A percentile compares a stretch with the other conserved stretches of the same genome.
Conservation (phyloP, 2,797 vertebrate genomes). For the Enteromius paludinosus region DNA sequence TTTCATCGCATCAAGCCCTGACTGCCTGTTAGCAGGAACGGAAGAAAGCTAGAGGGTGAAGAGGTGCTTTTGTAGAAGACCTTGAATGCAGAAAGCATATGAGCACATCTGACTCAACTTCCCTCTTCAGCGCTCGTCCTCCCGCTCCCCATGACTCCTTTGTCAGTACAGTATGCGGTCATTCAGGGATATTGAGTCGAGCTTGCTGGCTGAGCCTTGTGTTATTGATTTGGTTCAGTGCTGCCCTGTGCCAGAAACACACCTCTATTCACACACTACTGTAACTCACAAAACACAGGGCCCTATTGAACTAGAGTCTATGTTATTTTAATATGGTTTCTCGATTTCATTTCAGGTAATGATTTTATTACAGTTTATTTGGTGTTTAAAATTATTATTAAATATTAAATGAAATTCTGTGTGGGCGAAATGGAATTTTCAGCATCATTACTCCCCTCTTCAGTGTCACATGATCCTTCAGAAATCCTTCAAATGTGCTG, state of each 20-base stretch:
- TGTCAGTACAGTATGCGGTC: conserved; percentile 17
- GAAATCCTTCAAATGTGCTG: not conserved
- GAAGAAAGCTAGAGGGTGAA: conserved; percentile 35
- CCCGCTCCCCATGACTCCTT: conserved; percentile 16
- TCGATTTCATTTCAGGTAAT: not conserved
- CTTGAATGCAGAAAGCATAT: conserved; percentile 47
- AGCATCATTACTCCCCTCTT: too few species aligned
- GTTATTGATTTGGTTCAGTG: conserved; percentile 38
- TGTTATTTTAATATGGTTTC: not conserved
- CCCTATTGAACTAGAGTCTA: not conserved
- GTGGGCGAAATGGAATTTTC: too few species aligned
- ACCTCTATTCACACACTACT: conserved; percentile 7
- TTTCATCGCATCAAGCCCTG: conserved; percentile 34
- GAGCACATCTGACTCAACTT: conserved; percentile 38
- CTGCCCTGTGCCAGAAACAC: conserved; percentile 13
- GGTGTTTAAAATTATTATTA: too few species aligned
- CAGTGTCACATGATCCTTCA: not conserved
- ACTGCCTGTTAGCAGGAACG: conserved; percentile 38
- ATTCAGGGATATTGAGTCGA: conserved; percentile 29
- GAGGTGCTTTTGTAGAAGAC: conserved; percentile 46
- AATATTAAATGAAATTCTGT: not conserved
- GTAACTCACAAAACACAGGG: not conserved
- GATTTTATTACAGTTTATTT: not conserved
- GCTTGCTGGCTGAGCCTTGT: conserved; percentile 18
- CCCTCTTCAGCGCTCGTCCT: conserved; percentile 26